Conservation (phyloP, 2,113 vertebrate genomes). For the Setophaga kirtlandii region DNA sequence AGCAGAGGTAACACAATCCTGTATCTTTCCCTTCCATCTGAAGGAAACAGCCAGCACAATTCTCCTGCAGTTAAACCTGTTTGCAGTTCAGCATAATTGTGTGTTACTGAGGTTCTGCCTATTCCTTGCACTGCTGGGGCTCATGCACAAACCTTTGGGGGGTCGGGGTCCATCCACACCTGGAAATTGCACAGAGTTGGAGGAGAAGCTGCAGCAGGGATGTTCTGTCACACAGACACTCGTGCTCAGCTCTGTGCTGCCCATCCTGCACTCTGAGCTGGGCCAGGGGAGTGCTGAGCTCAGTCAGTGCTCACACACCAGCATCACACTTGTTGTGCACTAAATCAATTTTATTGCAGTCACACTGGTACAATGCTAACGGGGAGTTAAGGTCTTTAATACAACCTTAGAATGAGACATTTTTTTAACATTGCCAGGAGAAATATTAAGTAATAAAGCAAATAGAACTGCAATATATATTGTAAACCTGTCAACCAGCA, state of each 20-base stretch:
- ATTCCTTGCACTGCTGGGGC: neutral
- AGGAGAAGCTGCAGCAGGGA: neutral
- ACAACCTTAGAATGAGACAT: neutral
- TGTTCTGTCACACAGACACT: neutral
- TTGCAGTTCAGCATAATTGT: neutral
- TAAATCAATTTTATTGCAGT: neutral
- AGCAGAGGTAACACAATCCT: neutral
- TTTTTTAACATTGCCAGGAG: neutral
- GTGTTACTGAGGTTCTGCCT: neutral
- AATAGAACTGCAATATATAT: neutral
- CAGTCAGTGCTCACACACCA: neutral
- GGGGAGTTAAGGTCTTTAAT: neutral
- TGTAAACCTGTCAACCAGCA: neutral
- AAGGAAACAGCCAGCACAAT: neutral
- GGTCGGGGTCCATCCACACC: accelerated
- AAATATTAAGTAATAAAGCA: constrained; percentile 29
- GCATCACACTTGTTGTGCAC: neutral
- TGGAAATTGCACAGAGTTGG: neutral
- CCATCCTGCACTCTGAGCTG: neutral
- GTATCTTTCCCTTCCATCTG: neutral
- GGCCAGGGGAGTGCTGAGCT: neutral
- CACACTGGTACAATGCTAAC: neutral
- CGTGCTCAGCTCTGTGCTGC: neutral
- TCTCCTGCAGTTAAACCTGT: neutral
- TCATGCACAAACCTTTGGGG: neutral